Conservation (phyloP, 1,140 invertebrate species). For the Coenobita brevimanus region DNA sequence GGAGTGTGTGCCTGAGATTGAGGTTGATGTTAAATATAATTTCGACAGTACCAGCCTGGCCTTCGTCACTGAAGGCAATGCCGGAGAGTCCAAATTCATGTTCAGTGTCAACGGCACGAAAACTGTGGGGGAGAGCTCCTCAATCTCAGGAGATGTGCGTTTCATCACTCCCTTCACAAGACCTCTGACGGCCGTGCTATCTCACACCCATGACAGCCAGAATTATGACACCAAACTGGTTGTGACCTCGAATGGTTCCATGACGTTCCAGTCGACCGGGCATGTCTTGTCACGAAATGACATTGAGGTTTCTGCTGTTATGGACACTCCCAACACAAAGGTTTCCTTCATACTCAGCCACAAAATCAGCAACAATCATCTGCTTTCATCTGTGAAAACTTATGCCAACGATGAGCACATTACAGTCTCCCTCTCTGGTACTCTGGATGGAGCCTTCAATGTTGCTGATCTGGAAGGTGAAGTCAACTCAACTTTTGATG, state of each 20-base stretch:
- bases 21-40: constrained; percentile 34
- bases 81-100: constrained; percentile 41
- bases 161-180: constrained; percentile 51
- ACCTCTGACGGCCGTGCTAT: constrained; percentile 26
- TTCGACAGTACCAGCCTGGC: not conserved
- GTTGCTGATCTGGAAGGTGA: constrained; percentile 30
- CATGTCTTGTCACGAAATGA: constrained; percentile 43
- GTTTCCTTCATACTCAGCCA: constrained; percentile 38
- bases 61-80: constrained; percentile 24
- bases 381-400: constrained; percentile 6
- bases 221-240: constrained; percentile 40
- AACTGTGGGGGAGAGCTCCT: constrained; percentile 11
- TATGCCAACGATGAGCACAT: constrained; percentile 34
- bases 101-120: constrained; percentile 21
- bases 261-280: constrained; percentile 45
- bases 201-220: constrained; percentile 27
- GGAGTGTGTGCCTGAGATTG: not conserved
- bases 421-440: constrained; percentile 9
- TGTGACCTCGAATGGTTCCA: constrained; percentile 5
- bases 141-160: constrained; percentile 39
- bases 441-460: not conserved
- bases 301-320: constrained; percentile 11
- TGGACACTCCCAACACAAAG: constrained; percentile 38
- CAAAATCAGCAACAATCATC: constrained; percentile 24
- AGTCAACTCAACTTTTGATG: constrained; percentile 37